Conservation (phyloP, 1,140 invertebrate genomes). For the Anoplophora glabripennis region DNA sequence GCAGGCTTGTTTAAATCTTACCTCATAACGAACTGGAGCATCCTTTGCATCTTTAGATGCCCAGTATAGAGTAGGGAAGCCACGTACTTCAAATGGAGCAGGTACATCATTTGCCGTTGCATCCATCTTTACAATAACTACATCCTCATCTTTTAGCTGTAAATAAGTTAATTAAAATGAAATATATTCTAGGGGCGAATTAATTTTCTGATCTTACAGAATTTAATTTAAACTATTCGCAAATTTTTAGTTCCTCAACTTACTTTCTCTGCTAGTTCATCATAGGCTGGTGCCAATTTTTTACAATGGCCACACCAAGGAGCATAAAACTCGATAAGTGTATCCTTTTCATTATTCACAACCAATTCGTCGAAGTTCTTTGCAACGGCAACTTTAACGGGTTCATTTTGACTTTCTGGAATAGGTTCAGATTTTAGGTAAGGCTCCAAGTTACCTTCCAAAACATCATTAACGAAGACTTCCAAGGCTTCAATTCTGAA, state of each 20-base stretch:
- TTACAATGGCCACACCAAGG: slow-evolving; percentile 99
- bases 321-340: slow-evolving; percentile 96
- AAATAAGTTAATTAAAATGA: slow-evolving; percentile 11
- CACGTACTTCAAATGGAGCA: slow-evolving; percentile 84
- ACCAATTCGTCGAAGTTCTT: slow-evolving; percentile 98
- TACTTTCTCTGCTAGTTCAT: slow-evolving; percentile 90
- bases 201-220: neutral
- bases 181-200: slow-evolving; percentile 12
- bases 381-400: slow-evolving; percentile 89
- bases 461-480: slow-evolving; percentile 83
- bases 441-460: slow-evolving; percentile 80
- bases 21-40: slow-evolving; percentile 87
- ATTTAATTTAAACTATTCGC: neutral
- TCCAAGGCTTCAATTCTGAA: slow-evolving; percentile 81
- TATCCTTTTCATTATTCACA: slow-evolving; percentile 87
- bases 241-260: slow-evolving; percentile 12
- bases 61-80: slow-evolving; percentile 98
- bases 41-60: slow-evolving; percentile 79
- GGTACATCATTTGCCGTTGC: slow-evolving; percentile 98
- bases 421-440: slow-evolving; percentile 95
- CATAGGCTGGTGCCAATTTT: slow-evolving; percentile 88
- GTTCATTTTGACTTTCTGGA: slow-evolving; percentile 79
- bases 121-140: slow-evolving; percentile 96
- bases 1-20: slow-evolving; percentile 39
- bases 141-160: slow-evolving; percentile 79